Evolutionary conservation across 2,888 invertebrate species (phyloP), one percentile per base, ranked within the genome.

Genomic region (Bembecia ichneumoniformis): DNA sequence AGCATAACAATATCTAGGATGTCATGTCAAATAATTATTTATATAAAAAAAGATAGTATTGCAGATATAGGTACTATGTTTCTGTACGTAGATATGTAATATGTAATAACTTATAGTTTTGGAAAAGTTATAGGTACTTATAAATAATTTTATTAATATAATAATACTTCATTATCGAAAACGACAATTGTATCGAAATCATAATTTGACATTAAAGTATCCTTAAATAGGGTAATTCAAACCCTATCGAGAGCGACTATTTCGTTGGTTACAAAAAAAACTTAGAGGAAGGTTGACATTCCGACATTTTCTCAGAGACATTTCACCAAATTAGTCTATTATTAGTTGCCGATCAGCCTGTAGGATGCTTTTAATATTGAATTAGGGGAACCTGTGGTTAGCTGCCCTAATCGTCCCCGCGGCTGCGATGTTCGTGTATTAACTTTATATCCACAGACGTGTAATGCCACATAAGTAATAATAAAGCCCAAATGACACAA

Each of bases 341-440:
- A 87, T 87, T 87, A 87, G 86, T 82, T 77, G 78, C 73, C 82
- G 82, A 86, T 86, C 86, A 81, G 75, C 74, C 77, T 70, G 75
- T 77, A 81, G 82, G 87, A 84, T 86, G 84, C 87, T 87, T 87
- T 87, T 87, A 87, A 87, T 87, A 84, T 84, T 87, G 82, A 86
- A 87, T 87, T 87, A 86, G 84, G 79, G 79, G 75, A 76, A 70
- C 82, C 87, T 81, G 80, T 86, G 78, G 82, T 87, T 86, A 87
- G 69, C 63, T 68, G 70, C 84, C 84, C 81, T 86, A 87, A 87
- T 86, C 87, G 83, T 63, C 72, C 71, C 73, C 66, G 70, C 70
- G 74, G 76, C 74, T 67, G 64, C 71, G 66, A 60, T 65, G 73
- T 74, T 74, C 75, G 70, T 69, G 77, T 83, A 82, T 84, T 80